Percentiles rank a stretch among this genome's conserved stretches.
phyloP scores from a whole-genome alignment of 1,140 invertebrate species.

The Diorhabda elongata region DNA sequence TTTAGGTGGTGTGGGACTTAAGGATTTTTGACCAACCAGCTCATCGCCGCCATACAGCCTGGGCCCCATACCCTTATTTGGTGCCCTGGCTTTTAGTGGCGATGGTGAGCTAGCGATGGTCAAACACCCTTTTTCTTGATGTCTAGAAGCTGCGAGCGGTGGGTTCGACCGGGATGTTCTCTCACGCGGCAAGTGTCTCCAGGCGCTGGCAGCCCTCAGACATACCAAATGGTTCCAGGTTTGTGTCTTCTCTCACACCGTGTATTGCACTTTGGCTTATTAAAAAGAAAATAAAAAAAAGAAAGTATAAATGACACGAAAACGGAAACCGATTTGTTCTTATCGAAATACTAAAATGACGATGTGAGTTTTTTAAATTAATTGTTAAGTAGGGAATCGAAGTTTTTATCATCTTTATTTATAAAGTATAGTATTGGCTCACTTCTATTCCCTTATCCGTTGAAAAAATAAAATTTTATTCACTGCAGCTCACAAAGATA shows the following conservation, averaged over 20 bases:
- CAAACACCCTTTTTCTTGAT: constrained; percentile 63
- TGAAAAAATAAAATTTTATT: too few relatives aligned
- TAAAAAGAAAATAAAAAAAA: too few relatives aligned
- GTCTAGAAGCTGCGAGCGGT: constrained; percentile 56
- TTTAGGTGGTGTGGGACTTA: constrained; percentile 59
- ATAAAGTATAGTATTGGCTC: constrained; percentile 7
- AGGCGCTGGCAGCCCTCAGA: constrained; percentile 97
- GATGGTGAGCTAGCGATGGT: constrained; percentile 50
- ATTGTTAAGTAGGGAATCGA: constrained; percentile 38
- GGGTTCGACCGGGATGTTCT: constrained; percentile 81
- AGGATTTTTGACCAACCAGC: constrained; percentile 63
- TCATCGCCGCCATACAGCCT: constrained; percentile 10
- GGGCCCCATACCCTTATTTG: neutral
- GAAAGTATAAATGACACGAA: too few relatives aligned
- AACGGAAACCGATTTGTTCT: too few relatives aligned
- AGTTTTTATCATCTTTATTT: constrained; percentile 26
- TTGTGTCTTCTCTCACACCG: constrained; percentile 52
- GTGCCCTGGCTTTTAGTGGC: constrained; percentile 13
- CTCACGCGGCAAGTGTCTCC: constrained; percentile 97
- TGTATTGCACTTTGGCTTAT: neutral
- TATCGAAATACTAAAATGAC: constrained; percentile 20
- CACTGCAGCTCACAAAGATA: too few relatives aligned
- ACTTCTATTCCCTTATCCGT: constrained; percentile 34
- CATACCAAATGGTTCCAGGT: constrained; percentile 99
- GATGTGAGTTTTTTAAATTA: constrained; percentile 42